Evolutionary conservation across 2,797 vertebrate species (phyloP), one percentile per base, ranked within the genome.

Genomic region (Meda fulgida): DNA sequence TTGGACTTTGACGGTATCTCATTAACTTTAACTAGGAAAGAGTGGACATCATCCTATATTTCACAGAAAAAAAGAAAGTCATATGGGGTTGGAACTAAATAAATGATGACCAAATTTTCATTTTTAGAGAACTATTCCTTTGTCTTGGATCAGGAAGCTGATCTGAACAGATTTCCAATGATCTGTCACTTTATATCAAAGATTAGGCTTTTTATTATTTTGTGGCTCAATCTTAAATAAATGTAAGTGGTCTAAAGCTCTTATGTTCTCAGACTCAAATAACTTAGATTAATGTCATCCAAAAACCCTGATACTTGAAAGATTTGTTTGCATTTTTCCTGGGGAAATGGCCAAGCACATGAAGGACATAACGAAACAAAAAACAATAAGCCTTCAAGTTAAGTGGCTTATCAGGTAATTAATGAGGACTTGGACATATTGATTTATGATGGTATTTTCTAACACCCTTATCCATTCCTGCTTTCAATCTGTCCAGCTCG

Each of bases 371-470:
- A 23, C 11, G 81, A 77, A 81, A 75, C 83, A 40, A 43, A 76
- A 79, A 80, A 81, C 71, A 84, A 84, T 81, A 84, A 63, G 78
- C 55, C 40, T 84, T 84, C 70, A 84, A 87, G 36, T 83, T 83
- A 84, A 86, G 70, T 79, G 66, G 55, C 82, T 86, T 88, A 87
- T 88, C 88, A 83, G 69, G 65, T 84, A 69, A 89, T 87, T 81
- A 86, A 89, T 83, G 86, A 63, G 76, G 29, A 48, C 75, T 78
- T 85, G 63, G 84, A 81, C 80, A 83, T 72, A 71, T 60, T 82
- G 78, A 89, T 72, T 84, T 85, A 88, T 87, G 84, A 72, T 71
- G 85, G 7, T 72, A 58, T 75, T 84, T 84, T 87, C 63, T 86
- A 66, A 80, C 69, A 81, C 75, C 72, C 78, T 85, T 86, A 80